Percentiles rank a stretch among this genome's conserved stretches.
phyloP scores from a whole-genome alignment of 30 jellyfish, hydroid and myxozoan species.

The Aurelia coerulea region DNA sequence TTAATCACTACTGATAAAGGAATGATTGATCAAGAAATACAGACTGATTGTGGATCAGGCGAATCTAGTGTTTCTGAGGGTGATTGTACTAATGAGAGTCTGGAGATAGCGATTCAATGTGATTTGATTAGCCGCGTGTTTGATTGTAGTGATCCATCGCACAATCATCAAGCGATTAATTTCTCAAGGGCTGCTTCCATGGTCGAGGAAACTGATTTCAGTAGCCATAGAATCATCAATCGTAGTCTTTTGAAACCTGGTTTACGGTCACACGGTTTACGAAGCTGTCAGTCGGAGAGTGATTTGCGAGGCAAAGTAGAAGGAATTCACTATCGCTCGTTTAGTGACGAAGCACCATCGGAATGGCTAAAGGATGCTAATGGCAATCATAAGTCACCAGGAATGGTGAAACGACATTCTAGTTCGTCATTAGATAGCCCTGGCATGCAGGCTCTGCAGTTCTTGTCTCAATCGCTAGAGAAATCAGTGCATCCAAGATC shows the following conservation, averaged over 20 bases:
- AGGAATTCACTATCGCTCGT: slow-evolving; percentile 52
- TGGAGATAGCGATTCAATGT: slow-evolving; percentile 46
- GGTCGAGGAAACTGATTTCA: not conserved
- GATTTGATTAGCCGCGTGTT: slow-evolving; percentile 28
- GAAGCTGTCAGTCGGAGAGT: slow-evolving; percentile 54
- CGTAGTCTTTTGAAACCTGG: not conserved
- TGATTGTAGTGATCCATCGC: slow-evolving; percentile 4
- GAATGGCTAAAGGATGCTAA: slow-evolving; percentile 26
- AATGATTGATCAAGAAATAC: slow-evolving; percentile 36
- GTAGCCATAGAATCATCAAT: not conserved
- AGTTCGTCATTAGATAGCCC: slow-evolving; percentile 42
- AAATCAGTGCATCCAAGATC: slow-evolving; percentile 56
- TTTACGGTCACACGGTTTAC: slow-evolving; percentile 16
- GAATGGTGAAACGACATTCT: slow-evolving; percentile 4
- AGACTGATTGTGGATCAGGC: slow-evolving; percentile 9
- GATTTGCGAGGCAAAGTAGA: slow-evolving; percentile 34
- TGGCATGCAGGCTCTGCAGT: slow-evolving; percentile 93
- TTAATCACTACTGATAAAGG: not conserved
- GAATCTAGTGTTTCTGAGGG: not conserved
- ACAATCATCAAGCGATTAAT: slow-evolving; percentile 3
- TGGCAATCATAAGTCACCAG: slow-evolving; percentile 36
- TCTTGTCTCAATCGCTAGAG: slow-evolving; percentile 76
- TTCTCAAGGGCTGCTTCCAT: slow-evolving; percentile 19
- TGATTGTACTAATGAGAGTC: not conserved
- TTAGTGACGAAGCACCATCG: slow-evolving; percentile 41